Evolutionary conservation across 1,140 invertebrate genomes (phyloP), one percentile per base, ranked within the genome.

Genomic region (Pseudachorutes palmiensis): DNA sequence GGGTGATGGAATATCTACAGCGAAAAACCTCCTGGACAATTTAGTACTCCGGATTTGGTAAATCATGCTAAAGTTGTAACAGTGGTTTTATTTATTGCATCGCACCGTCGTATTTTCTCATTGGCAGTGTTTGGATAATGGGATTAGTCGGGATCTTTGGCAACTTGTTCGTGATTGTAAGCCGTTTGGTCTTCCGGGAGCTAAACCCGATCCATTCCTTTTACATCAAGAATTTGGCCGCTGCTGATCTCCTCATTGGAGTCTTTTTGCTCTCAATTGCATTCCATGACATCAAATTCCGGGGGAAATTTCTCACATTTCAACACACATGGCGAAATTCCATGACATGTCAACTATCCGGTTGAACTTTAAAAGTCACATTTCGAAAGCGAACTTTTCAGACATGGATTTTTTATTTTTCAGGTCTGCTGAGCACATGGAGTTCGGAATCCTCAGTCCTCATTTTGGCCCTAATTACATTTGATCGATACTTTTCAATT

Each of bases 201-300:
- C 76, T 72, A 36, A 82, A 82, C 70, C 79, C 78, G 72, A 84
- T 83, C 76, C 75, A 86, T 79, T 82, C 83, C 74, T 55, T 86
- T 69, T 83, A 83, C 80, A 74, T 87, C 79, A 64, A 82, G 81
- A 86, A 87, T 75, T 78, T 87, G 63, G 85, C 84, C 0, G 75
- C 83, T 49, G 84, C 86, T n/a, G 86, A 88, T 75, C 77, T 87
- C 26, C 76, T 87, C 9, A 87, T 88, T 84, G 86, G 86, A 26
- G 76, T 87, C 26, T 88, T 87, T 75, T 77, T 88, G 64, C 78
- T 87, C 32, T 77, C 84, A 19, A 85, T 88, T 64, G 86, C 84
- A 16, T 78, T 77, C 62, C 81, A 82, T 48, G 86, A 88, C 76
- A 75, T 82, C 48, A 75, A 75, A 48, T 87, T 83, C 75, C 77